A percentile compares a stretch with the other conserved stretches of the same genome.
These are phyloP conservation scores for Empis stercorea DNA, from an alignment of 2,888 invertebrate genomes.

Conservation along the genomic window DNA sequence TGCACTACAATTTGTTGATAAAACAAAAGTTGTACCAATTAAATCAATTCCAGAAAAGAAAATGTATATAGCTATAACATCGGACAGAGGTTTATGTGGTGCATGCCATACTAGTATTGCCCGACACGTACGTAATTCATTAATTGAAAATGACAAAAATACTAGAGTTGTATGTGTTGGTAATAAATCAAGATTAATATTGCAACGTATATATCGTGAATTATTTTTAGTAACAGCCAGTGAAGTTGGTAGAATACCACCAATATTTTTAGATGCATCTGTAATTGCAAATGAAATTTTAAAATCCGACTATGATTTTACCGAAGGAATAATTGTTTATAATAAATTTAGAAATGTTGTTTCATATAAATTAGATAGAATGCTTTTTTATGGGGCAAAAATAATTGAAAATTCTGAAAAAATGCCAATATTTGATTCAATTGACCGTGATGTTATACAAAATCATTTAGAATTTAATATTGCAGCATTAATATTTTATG, in stretches of 20 bases:
- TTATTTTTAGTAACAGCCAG: constrained; percentile 70
- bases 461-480: constrained; percentile 87
- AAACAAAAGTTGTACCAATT: constrained; percentile 42
- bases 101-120: constrained; percentile 81
- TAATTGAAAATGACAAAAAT: constrained; percentile 41
- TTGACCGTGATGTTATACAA: constrained; percentile 75
- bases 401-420: constrained; percentile 66
- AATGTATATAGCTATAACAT: constrained; percentile 73
- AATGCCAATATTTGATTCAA: constrained; percentile 71
- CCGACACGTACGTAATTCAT: constrained; percentile 56
- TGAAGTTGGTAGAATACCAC: constrained; percentile 79
- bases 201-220: constrained; percentile 56
- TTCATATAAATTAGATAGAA: constrained; percentile 44
- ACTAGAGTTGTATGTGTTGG: constrained; percentile 79
- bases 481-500: constrained; percentile 75
- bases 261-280: constrained; percentile 76
- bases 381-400: constrained; percentile 54
- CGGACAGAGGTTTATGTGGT: constrained; percentile 90
- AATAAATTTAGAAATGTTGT: constrained; percentile 85
- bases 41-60: constrained; percentile 48
- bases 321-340: constrained; percentile 73
- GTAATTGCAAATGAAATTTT: constrained; percentile 64
- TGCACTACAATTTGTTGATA: constrained; percentile 76
- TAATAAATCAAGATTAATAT: constrained; percentile 74
- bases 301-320: constrained; percentile 61